Evolutionary conservation across 2,113 vertebrate genomes (phyloP).

Genomic region (Lontra canadensis): DNA sequence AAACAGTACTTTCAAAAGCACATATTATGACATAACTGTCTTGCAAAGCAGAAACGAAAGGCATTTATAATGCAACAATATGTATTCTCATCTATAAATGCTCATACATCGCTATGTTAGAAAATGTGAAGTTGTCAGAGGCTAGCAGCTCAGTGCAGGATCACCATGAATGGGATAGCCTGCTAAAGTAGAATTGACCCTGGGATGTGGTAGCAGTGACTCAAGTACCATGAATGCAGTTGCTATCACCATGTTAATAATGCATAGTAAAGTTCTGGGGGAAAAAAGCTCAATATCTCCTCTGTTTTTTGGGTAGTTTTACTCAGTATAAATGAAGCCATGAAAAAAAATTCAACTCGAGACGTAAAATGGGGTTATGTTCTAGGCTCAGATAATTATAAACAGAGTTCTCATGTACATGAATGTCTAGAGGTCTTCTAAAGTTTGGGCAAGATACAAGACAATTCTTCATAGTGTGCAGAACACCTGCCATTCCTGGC

Average conservation of each 20-base stretch:
- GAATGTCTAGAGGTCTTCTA: background rate
- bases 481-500: background rate
- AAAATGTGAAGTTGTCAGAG: background rate
- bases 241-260: background rate
- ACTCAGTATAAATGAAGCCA: background rate
- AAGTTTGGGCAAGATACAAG: background rate
- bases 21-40: background rate
- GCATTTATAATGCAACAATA: conserved; percentile 19
- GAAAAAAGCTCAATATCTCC: background rate
- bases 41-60: conserved; percentile 5
- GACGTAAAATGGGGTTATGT: background rate
- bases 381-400: conserved; percentile 10
- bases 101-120: background rate
- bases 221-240: background rate
- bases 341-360: background rate
- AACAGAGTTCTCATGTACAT: conserved; percentile 29
- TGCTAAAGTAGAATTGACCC: background rate
- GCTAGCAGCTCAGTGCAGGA: background rate
- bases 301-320: background rate
- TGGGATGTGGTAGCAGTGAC: background rate
- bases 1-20: background rate
- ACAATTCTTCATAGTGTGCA: background rate
- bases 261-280: background rate
- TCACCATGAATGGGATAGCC: background rate
- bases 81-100: conserved; percentile 27